phyloP scores from a whole-genome alignment of 2,888 invertebrate species.

The Xanthorhoe spadicearia region DNA sequence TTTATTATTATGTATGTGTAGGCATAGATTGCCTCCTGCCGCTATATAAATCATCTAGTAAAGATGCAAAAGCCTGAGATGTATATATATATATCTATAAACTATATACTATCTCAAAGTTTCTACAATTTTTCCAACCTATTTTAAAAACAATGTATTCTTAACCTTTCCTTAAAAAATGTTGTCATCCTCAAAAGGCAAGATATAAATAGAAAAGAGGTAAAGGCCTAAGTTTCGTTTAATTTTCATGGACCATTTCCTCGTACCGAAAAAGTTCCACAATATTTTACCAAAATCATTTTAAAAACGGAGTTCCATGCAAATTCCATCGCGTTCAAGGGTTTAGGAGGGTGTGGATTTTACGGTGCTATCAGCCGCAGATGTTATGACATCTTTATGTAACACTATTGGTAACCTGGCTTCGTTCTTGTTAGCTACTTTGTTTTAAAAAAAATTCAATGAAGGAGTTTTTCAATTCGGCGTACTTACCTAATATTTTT shows the following conservation, averaged over 20 bases:
- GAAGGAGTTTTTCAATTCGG: no score
- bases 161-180: no score
- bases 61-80: no score
- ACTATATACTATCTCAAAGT: no score
- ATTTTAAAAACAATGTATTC: no score
- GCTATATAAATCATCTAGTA: no score
- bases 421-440: no score
- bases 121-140: no score
- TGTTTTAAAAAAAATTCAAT: not conserved
- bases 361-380: constrained; percentile 38
- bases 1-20: no score
- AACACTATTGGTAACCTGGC: not conserved
- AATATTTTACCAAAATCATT: constrained; percentile 14
- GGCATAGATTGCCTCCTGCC: no score
- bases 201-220: not conserved
- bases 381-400: constrained; percentile 31
- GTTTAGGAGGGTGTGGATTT: constrained; percentile 31
- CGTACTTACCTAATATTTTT: no score
- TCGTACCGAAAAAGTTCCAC: constrained; percentile 1
- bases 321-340: constrained; percentile 17
- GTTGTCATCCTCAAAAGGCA: not conserved
- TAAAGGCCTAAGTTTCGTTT: not conserved
- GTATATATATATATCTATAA: no score
- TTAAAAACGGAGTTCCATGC: constrained; percentile 11
- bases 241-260: not conserved